phyloP scores from a whole-genome alignment of 1,140 invertebrate genomes.

The Proctacanthus coquilletti region DNA sequence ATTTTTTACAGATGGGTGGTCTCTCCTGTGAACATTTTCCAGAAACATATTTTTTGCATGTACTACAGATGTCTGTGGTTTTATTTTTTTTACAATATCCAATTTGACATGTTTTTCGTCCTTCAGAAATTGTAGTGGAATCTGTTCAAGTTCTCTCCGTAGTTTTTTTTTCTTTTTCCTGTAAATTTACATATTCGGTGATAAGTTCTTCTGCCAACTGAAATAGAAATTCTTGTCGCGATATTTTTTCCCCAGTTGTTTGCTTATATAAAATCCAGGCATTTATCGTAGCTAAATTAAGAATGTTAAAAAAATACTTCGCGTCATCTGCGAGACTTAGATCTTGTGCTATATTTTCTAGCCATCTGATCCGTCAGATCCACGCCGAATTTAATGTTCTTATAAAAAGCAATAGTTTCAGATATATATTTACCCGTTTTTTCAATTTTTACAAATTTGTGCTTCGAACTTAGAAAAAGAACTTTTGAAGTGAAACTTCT shows the following conservation, averaged over 20 bases:
- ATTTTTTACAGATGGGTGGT: constrained; percentile 8
- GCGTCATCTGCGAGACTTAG: constrained; percentile 15
- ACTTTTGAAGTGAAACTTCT: no score
- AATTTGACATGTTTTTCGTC: constrained; percentile 11
- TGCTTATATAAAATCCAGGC: constrained; percentile 17
- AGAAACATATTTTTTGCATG: constrained; percentile 12
- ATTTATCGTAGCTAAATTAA: constrained; percentile 19
- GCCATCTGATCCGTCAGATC: no score
- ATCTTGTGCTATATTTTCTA: constrained; percentile 13
- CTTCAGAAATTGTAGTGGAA: constrained; percentile 5
- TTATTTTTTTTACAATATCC: constrained; percentile 13
- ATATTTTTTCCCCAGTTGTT: constrained; percentile 10
- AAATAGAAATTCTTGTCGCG: constrained; percentile 13
- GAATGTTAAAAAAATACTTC: constrained; percentile 16
- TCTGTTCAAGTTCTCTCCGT: constrained; percentile 4
- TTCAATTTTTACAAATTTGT: no score
- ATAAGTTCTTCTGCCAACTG: constrained; percentile 11
- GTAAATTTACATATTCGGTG: constrained; percentile 9
- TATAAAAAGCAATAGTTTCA: no score
- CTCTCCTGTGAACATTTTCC: constrained; percentile 11
- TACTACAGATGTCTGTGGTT: constrained; percentile 10
- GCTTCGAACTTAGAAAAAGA: no score
- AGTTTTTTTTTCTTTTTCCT: constrained; percentile 2
- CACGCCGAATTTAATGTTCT: no score
- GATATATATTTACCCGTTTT: no score